Evolutionary conservation across 2,888 invertebrate species (phyloP).

Genomic region (Amphipyra tragopoginis): DNA sequence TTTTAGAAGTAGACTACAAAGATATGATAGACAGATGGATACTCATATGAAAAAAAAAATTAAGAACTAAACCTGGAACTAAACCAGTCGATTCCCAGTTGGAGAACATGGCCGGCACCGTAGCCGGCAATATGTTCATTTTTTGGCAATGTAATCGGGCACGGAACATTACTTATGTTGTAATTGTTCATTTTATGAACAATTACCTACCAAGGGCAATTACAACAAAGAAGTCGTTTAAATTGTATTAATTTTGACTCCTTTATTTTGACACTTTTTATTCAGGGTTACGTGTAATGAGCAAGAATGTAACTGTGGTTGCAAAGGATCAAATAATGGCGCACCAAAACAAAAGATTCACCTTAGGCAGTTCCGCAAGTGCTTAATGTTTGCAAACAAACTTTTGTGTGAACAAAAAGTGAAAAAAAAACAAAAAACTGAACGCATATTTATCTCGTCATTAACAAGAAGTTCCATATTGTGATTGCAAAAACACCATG

Average conservation of each 20-base stretch:
- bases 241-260: background rate
- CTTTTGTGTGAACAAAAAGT: background rate
- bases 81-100: too few species aligned
- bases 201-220: background rate
- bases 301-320: background rate
- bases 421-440: background rate
- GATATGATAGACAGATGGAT: too few species aligned
- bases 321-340: background rate
- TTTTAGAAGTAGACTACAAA: too few species aligned
- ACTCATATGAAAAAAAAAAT: too few species aligned
- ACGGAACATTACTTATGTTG: too few species aligned
- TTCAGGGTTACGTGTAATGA: background rate
- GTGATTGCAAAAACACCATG: constrained; percentile 20
- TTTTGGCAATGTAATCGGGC: too few species aligned
- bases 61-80: too few species aligned
- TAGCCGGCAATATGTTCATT: too few species aligned
- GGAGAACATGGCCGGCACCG: too few species aligned
- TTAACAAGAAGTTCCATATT: background rate
- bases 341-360: background rate
- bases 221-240: background rate
- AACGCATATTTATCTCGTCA: background rate
- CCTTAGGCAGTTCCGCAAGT: background rate
- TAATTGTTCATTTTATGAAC: too few species aligned
- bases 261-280: background rate
- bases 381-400: background rate